A percentile compares a stretch with the other conserved stretches of the same genome.
phyloP scores from a whole-genome alignment of 2,113 vertebrate genomes.

The Psittacara wagleri region DNA sequence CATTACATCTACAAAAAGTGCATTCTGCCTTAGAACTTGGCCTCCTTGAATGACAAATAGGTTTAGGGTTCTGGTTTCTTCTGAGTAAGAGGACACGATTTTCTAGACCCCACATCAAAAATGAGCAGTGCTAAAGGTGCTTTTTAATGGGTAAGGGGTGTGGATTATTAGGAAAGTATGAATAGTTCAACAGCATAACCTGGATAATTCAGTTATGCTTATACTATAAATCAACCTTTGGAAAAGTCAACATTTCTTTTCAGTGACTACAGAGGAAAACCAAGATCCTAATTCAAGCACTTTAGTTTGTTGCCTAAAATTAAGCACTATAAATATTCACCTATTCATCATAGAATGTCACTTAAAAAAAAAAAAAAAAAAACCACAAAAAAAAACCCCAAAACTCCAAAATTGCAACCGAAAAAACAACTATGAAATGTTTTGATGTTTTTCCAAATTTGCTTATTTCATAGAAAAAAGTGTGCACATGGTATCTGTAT shows the following conservation, averaged over 20 bases:
- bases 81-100: background rate
- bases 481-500: background rate
- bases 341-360: background rate
- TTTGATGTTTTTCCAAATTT: background rate
- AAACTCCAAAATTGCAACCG: background rate
- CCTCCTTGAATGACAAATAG: background rate
- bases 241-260: background rate
- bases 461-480: background rate
- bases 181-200: background rate
- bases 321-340: background rate
- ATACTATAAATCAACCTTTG: background rate
- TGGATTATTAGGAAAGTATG: background rate
- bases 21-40: background rate
- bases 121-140: background rate
- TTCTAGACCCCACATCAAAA: background rate
- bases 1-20: background rate
- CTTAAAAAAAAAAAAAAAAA: background rate
- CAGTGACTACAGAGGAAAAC: background rate
- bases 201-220: background rate
- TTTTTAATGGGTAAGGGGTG: background rate
- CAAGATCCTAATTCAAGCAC: background rate
- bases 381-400: rapidly evolving
- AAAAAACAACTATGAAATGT: background rate
- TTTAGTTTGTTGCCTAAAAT: background rate
- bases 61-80: background rate